Conservation (phyloP, 2,888 invertebrate genomes). For the Doris montereyensis region DNA sequence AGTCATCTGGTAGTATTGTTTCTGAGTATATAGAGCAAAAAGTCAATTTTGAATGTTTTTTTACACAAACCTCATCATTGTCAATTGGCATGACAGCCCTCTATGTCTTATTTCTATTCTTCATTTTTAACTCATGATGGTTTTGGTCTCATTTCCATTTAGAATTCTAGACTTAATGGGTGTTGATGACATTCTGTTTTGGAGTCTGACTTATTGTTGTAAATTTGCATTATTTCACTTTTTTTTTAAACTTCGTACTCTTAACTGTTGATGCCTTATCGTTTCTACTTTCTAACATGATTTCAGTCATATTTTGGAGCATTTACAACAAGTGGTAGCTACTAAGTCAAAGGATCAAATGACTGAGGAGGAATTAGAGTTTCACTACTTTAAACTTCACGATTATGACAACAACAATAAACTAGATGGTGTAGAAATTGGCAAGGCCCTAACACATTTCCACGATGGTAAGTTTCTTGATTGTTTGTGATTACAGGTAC, state of each 20-base stretch:
- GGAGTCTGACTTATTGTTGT: not conserved
- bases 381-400: conserved; percentile 68
- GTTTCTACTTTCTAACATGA: not conserved
- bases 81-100: too few species aligned
- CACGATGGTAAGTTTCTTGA: conserved; percentile 51
- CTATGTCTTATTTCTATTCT: too few species aligned
- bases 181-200: not conserved
- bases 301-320: conserved; percentile 66
- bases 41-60: too few species aligned
- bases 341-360: conserved; percentile 63
- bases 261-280: not conserved
- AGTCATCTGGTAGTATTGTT: too few species aligned
- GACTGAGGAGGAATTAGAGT: conserved; percentile 67
- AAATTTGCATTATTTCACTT: not conserved
- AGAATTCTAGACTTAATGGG: too few species aligned
- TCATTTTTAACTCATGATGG: too few species aligned
- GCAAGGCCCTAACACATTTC: conserved; percentile 67
- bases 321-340: conserved; percentile 61
- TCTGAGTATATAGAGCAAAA: too few species aligned
- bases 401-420: conserved; percentile 68
- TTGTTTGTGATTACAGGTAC: not conserved
- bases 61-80: too few species aligned
- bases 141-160: too few species aligned
- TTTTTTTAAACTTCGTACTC: not conserved
- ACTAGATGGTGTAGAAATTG: conserved; percentile 65